A percentile compares a stretch with the other conserved stretches of the same genome.
Conservation (phyloP, 1,140 invertebrate species). For the Cotesia chilonis region DNA sequence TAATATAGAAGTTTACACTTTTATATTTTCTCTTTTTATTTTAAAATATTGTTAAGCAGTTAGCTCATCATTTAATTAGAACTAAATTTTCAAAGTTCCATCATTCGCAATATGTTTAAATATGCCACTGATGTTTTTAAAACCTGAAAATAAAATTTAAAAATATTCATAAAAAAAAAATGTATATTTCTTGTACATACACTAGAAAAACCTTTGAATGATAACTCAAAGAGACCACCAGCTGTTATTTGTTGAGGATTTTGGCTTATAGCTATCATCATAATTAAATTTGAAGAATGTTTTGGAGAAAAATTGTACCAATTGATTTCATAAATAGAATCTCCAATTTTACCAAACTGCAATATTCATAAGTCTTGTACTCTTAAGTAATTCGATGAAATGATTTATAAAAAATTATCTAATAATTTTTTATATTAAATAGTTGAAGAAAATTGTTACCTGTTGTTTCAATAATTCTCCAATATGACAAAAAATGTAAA, state of each 20-base stretch:
- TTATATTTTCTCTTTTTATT: too few relatives aligned
- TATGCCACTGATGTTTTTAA: conserved; percentile 38
- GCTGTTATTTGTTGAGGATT: conserved; percentile 41
- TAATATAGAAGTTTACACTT: too few relatives aligned
- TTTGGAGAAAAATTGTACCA: conserved; percentile 46
- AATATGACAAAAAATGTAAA: conserved; percentile 52
- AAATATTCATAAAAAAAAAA: conserved; percentile 14
- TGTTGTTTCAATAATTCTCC: conserved; percentile 47
- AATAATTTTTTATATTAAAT: too few relatives aligned
- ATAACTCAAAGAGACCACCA: conserved; percentile 42
- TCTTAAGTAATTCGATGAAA: neutral
- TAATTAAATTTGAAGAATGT: conserved; percentile 36
- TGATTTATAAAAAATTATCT: neutral
- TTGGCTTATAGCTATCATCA: conserved; percentile 42
- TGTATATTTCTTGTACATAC: conserved; percentile 32
- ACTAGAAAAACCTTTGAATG: conserved; percentile 42
- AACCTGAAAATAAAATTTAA: conserved; percentile 29
- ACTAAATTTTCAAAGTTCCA: conserved; percentile 11
- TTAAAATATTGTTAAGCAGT: too few relatives aligned
- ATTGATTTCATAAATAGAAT: conserved; percentile 30
- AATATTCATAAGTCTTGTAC: neutral
- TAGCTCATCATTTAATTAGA: too few relatives aligned
- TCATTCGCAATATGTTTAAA: conserved; percentile 41
- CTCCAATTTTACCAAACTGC: conserved; percentile 32
- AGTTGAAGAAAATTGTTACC: conserved; percentile 38